Conservation (phyloP, 2,113 vertebrate genomes). For the Atlantisia rogersi region DNA sequence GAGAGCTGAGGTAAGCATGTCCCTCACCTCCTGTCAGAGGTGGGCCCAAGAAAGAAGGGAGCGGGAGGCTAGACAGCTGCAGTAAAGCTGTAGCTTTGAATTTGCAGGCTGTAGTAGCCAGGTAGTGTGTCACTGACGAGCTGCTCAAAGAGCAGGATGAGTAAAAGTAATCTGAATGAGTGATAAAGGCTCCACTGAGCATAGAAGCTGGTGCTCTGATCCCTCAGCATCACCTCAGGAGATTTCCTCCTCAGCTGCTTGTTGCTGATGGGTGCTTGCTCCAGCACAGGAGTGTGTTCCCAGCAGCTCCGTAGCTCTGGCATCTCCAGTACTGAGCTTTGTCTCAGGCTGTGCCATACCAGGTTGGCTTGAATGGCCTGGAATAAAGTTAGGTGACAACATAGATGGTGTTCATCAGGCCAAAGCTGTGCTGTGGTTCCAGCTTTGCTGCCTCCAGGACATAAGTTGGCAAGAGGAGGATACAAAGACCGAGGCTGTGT, state of each 20-base stretch:
- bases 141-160: neutral
- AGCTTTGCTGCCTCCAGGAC: neutral
- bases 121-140: neutral
- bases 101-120: neutral
- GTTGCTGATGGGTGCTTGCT: neutral
- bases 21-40: rapidly evolving
- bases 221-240: neutral
- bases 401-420: neutral
- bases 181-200: neutral
- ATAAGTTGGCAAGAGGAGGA: neutral
- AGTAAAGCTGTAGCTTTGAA: neutral
- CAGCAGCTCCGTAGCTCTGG: neutral
- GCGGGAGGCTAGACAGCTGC: neutral
- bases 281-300: neutral
- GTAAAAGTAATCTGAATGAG: neutral
- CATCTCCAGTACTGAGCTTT: neutral
- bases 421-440: neutral
- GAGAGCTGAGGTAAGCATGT: conserved; percentile 76
- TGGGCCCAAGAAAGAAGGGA: neutral
- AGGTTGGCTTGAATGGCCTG: neutral
- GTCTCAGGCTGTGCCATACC: neutral
- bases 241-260: neutral
- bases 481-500: neutral
- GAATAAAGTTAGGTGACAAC: neutral
- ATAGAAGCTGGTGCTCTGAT: neutral